A percentile compares a stretch with the other conserved stretches of the same genome.
Evolutionary conservation across 2,797 vertebrate species (phyloP).

Genomic region (Lithobates pipiens): DNA sequence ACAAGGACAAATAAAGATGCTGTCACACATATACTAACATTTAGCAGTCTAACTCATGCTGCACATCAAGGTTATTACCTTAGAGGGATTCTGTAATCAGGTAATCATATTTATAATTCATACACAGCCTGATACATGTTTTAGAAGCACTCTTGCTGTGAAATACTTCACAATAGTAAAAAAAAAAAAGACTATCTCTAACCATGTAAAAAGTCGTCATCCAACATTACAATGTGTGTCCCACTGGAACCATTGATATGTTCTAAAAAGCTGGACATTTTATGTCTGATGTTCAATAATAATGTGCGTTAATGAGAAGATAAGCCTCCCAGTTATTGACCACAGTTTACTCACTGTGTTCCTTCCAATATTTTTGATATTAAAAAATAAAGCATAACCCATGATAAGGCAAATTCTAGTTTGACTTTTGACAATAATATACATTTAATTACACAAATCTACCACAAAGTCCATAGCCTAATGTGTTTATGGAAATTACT

Average conservation of each 20-base stretch:
- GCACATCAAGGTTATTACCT: constrained; percentile 22
- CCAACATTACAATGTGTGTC: not conserved
- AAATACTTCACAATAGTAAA: not conserved
- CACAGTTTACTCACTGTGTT: not conserved
- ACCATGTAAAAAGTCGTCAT: not conserved
- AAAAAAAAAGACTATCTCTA: not conserved
- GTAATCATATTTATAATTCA: constrained; percentile 15
- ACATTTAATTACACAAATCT: too few species aligned
- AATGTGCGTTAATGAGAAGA: not conserved
- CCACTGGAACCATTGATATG: not conserved
- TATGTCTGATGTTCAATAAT: constrained; percentile 5
- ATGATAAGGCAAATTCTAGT: too few species aligned
- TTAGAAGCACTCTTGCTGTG: not conserved
- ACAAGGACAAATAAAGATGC: constrained; percentile 22
- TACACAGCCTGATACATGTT: not conserved
- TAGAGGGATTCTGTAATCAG: constrained; percentile 23
- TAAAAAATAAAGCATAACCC: not conserved
- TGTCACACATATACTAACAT: not conserved
- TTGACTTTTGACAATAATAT: too few species aligned
- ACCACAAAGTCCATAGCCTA: too few species aligned
- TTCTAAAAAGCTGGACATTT: not conserved
- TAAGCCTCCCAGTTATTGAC: not conserved
- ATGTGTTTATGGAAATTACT: too few species aligned
- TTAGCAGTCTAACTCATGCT: constrained; percentile 9
- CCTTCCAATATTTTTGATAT: not conserved